Evolutionary conservation across 2,113 vertebrate genomes (phyloP).

Genomic region (Condylura cristata): DNA sequence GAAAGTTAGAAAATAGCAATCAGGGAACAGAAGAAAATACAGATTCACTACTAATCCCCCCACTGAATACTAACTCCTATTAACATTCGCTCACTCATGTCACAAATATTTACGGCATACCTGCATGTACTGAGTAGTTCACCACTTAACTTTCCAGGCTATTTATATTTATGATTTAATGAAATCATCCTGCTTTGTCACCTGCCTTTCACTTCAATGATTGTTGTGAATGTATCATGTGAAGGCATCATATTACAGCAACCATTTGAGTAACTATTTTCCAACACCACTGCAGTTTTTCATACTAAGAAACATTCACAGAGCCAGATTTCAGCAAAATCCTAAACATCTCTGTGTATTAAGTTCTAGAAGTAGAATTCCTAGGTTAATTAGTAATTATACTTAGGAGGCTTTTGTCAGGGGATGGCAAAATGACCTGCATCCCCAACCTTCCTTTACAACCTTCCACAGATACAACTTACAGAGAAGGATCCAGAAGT

Average conservation of each 20-base stretch:
- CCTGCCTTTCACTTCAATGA: neutral
- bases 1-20: neutral
- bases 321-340: neutral
- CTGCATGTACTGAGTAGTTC: neutral
- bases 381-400: neutral
- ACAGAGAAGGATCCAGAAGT: neutral
- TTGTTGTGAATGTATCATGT: neutral
- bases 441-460: neutral
- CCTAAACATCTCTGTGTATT: neutral
- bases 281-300: neutral
- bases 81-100: neutral
- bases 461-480: neutral
- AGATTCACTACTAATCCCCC: neutral
- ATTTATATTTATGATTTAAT: constrained; percentile 18
- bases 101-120: neutral
- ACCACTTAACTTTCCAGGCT: neutral
- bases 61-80: neutral
- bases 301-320: neutral
- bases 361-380: neutral
- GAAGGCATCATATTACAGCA: neutral
- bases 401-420: neutral
- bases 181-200: constrained; percentile 2
- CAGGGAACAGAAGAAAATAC: neutral
- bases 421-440: neutral
- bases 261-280: neutral